These are phyloP conservation scores for Andrena flavipes DNA, from an alignment of 2,888 invertebrate genomes.

Conservation along the genomic window DNA sequence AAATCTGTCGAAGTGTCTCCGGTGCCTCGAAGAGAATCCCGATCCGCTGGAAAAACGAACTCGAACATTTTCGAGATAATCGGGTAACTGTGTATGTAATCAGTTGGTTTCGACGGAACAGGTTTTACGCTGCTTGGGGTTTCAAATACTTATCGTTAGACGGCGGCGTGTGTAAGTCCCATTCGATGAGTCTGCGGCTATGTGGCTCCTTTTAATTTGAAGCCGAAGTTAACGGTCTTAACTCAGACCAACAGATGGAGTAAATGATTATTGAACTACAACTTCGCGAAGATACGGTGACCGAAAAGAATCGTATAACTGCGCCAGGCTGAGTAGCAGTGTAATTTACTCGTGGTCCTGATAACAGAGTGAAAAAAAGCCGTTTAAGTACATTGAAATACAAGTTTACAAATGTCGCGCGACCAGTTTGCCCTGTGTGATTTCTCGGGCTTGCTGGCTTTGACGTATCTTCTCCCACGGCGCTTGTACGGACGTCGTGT, in stretches of 20 bases:
- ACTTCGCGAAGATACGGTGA: neutral
- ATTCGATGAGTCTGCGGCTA: neutral
- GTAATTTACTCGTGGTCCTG: slow-evolving; percentile 25
- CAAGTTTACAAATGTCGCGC: slow-evolving; percentile 25
- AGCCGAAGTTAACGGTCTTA: neutral
- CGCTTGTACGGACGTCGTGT: slow-evolving; percentile 11
- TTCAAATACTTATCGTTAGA: neutral
- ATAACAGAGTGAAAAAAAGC: slow-evolving; percentile 28
- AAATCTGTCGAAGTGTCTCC: no score
- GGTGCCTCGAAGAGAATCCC: no score
- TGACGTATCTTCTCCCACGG: slow-evolving; percentile 6
- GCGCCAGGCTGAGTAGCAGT: slow-evolving; percentile 11
- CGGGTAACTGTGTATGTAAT: neutral
- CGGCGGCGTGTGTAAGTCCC: neutral
- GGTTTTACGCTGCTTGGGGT: neutral
- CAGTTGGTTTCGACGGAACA: neutral
- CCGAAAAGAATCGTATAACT: neutral
- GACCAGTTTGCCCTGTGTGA: slow-evolving; percentile 39
- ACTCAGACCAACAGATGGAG: neutral
- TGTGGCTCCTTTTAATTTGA: neutral
- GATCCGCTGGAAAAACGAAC: neutral
- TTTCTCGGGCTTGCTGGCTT: slow-evolving; percentile 17
- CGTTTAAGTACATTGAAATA: slow-evolving; percentile 18
- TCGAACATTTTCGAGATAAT: neutral
- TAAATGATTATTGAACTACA: neutral